Percentiles rank a stretch among this genome's conserved stretches.
These are phyloP conservation scores for Galeopterus variegatus DNA, from an alignment of 2,113 vertebrate species.

Conservation along the genomic window DNA sequence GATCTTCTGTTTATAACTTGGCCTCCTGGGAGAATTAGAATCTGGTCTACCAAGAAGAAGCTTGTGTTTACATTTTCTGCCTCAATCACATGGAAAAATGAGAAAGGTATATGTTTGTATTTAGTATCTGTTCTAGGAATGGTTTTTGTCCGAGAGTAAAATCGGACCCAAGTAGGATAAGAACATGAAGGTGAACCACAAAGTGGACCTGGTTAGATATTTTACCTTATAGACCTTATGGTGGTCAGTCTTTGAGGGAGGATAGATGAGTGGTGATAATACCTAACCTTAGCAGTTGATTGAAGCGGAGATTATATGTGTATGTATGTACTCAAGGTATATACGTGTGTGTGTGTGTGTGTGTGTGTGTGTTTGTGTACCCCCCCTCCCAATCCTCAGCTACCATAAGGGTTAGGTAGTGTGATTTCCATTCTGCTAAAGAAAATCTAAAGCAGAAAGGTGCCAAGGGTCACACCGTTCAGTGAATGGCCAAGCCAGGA, in stretches of 20 bases:
- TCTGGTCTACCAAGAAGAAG: constrained; percentile 28
- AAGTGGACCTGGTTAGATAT: background rate
- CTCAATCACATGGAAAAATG: constrained; percentile 32
- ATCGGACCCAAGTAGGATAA: constrained; percentile 31
- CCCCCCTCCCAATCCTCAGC: background rate
- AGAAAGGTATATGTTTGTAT: background rate
- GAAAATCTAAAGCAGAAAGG: background rate
- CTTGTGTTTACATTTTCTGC: constrained; percentile 38
- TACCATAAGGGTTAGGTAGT: background rate
- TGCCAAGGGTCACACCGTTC: background rate
- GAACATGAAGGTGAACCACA: background rate
- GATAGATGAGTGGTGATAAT: background rate
- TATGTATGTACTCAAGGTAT: background rate
- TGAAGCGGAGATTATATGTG: background rate
- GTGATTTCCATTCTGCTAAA: background rate
- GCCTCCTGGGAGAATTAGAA: constrained; percentile 29
- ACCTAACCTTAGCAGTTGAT: background rate
- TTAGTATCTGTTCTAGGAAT: constrained; percentile 27
- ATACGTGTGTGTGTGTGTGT: no score
- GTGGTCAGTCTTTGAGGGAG: background rate
- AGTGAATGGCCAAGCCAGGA: background rate
- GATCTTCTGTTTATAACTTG: background rate
- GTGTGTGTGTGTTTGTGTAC: background rate
- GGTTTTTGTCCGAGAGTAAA: constrained; percentile 67
- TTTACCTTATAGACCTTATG: background rate